Base-by-base conservation (phyloP, 2,888 invertebrate species). In the Cremastobaeus sp. region DNA sequence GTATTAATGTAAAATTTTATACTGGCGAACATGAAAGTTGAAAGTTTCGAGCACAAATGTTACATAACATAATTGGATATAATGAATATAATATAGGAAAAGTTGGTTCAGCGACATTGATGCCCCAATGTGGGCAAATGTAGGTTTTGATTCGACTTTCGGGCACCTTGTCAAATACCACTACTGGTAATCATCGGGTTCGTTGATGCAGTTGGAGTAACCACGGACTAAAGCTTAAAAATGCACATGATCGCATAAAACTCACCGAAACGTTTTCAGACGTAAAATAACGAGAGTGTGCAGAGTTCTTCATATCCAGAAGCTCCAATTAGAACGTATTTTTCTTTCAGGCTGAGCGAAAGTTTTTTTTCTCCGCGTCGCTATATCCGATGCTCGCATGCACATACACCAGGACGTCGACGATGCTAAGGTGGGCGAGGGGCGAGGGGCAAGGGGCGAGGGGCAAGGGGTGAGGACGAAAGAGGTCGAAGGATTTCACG, bases 401-500 rank as follows among this genome's bases (percentile, higher is more conserved):
- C 66, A 64, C 59, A 32, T 39, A 35, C 34, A n/a, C n/a, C n/a
- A n/a, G 39, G 17, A 15, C 17, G 30, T 30, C n/a, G n/a, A n/a
- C n/a, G n/a, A n/a, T n/a, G n/a, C n/a, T n/a, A n/a, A n/a, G n/a
- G 11, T 6, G 34, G 6, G 2, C 12, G n/a, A n/a, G n/a, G n/a
- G n/a, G 39, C 43, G 54, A 28, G 48, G 50, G 45, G 60, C 20
- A 48, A 34, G 41, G 4, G 43, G 17, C n/a, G 20, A 3, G 11
- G 21, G 14, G 34, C 18, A 21, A 1, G 50, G 41, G 43, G 47
- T 0, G 37, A 37, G 54, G 41, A 48, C 43, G 62, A 55, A 55
- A 66, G 35, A 73, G 73, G 68, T 66, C 73, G 68, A 68, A 69
- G 69, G 57, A 74, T 74, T 69, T 64, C 59, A 69, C 69, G 74